These are phyloP conservation scores for Neopipo cinnamomea DNA, from an alignment of 2,113 vertebrate species.

Conservation along the genomic window DNA sequence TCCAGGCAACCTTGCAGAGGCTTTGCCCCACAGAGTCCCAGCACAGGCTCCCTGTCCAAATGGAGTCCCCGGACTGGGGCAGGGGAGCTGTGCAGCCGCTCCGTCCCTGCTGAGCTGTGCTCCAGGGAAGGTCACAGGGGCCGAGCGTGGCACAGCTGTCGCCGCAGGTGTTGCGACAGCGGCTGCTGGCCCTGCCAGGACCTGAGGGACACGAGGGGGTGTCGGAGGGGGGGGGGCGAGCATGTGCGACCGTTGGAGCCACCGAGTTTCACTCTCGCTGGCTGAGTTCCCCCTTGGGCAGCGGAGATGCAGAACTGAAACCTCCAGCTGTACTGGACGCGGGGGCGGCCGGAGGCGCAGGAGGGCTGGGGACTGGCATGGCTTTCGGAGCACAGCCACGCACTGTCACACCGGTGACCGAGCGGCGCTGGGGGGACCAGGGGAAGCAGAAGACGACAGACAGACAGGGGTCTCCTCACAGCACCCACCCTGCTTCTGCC, in stretches of 20 bases:
- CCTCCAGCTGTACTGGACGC: constrained; percentile 72
- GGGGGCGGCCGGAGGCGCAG: not conserved
- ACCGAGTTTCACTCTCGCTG: constrained; percentile 66
- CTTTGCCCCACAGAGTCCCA: not conserved
- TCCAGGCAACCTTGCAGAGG: not conserved
- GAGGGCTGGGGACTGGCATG: not conserved
- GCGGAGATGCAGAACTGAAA: constrained; percentile 78
- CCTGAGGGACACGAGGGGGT: not conserved
- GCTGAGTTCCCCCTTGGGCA: constrained; percentile 74
- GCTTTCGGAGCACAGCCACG: not conserved
- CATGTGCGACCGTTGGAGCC: constrained; percentile 60
- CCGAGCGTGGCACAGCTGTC: not conserved
- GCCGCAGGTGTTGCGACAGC: not conserved
- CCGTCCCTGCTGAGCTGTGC: accelerated
- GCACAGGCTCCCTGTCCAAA: not conserved
- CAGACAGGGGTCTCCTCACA: too few relatives aligned
- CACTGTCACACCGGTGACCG: not conserved
- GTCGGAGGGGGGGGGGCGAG: not conserved
- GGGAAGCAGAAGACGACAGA: accelerated
- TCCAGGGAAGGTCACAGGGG: not conserved
- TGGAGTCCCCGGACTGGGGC: not conserved
- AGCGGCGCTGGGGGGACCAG: accelerated
- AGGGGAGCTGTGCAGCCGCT: not conserved
- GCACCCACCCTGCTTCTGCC: not conserved
- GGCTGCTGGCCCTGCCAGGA: not conserved